A percentile compares a stretch with the other conserved stretches of the same genome.
Conservation (phyloP, 2,113 vertebrate species). For the Orthonyx spaldingii region DNA sequence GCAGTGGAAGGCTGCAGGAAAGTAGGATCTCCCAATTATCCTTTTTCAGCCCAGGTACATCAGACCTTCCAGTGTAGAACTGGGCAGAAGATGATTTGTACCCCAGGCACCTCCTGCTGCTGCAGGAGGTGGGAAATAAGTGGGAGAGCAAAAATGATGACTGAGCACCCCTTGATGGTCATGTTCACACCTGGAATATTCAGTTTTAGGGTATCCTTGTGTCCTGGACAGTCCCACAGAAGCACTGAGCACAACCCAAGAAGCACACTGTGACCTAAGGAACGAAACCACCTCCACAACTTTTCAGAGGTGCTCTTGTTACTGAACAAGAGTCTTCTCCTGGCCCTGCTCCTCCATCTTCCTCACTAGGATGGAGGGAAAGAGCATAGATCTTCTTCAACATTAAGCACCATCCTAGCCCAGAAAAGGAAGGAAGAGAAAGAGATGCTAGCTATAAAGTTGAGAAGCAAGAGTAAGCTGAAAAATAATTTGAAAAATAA, state of each 20-base stretch:
- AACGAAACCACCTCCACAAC: neutral
- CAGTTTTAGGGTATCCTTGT: neutral
- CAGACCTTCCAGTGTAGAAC: neutral
- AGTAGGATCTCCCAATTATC: accelerated
- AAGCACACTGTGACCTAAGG: neutral
- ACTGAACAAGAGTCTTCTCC: neutral
- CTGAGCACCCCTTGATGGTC: neutral
- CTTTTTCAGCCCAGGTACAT: neutral
- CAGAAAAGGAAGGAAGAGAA: neutral
- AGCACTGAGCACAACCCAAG: neutral
- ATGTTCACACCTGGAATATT: accelerated
- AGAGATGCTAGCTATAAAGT: neutral
- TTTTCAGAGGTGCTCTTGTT: neutral
- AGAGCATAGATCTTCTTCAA: neutral
- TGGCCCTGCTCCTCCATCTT: neutral
- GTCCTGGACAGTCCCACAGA: neutral
- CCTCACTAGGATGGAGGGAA: neutral
- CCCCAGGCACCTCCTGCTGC: accelerated
- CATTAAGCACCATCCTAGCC: accelerated
- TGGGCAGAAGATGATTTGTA: neutral
- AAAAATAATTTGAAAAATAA: neutral
- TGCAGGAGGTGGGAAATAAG: neutral
- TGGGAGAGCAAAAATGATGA: neutral
- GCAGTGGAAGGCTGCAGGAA: neutral
- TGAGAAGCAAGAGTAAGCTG: neutral